Evolutionary conservation across 2,888 invertebrate species (phyloP), one percentile per base, ranked within the genome.

Genomic region (Drosophila differens): DNA sequence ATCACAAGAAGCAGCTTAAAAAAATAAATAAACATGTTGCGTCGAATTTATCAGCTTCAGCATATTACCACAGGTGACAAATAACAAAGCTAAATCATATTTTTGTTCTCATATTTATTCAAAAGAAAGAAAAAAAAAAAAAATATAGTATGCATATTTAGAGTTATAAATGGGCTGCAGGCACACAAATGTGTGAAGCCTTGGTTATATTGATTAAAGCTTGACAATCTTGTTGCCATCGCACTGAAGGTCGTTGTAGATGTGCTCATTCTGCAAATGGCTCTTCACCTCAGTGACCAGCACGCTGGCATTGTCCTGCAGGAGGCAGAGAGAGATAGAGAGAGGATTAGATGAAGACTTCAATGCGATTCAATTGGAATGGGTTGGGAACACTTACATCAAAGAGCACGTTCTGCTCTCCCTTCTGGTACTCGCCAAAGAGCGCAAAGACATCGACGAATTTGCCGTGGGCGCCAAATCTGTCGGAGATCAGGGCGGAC

Each of bases 361-460:
- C 0, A 4, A 16, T 4, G 14, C 16, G 16, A 47, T 28, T 51
- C 12, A 3, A 10, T 19, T 33, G 4, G 4, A 12, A 65, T 4
- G 9, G 4, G 7, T 2, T 9, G 14, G 9, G 9, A 2, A 14
- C 47, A 91, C 92, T 92, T 79, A 93, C 93, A 73, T 83, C 81
- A 69, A 94, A 94, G 37, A 94, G 67, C 19, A 93, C 91, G 72
- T 94, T 79, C 67, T 89, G 76, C 22, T 89, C 66, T 37, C 89
- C 91, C 65, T 80, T 70, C 61, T 91, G 89, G 68, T 89, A 94
- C 70, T 91, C 89, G 3, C 91, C 92, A 61, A 94, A 94, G 54
- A 94, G 69, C 3, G 91, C 86, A 71, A 94, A 94, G 14, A 94
- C 93, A 88, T 93, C 93, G 55, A 91, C 79, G 37, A 91, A 55